These are phyloP conservation scores for Apodemia mormo DNA, from an alignment of 2,888 invertebrate genomes.

Conservation along the genomic window DNA sequence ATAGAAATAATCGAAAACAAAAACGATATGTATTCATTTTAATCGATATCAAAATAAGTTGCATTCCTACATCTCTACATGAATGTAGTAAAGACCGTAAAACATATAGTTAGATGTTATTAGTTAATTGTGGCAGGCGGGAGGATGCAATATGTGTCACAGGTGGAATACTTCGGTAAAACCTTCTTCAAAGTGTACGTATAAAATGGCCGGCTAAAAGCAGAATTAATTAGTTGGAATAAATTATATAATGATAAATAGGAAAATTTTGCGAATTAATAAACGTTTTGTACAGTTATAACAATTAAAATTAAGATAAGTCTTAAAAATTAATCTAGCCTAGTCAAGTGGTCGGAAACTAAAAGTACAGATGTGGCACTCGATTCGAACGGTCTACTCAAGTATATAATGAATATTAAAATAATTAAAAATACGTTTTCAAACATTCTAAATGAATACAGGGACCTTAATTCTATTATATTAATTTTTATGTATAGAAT, in stretches of 20 bases:
- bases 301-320: constrained; percentile 59
- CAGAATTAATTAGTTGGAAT: constrained; percentile 43
- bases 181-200: constrained; percentile 77
- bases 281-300: constrained; percentile 79
- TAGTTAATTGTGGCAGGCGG: constrained; percentile 71
- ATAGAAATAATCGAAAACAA: not conserved
- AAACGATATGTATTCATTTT: not conserved
- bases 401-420: too few relatives aligned
- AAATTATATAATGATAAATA: constrained; percentile 51
- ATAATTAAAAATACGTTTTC: too few relatives aligned
- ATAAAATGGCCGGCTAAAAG: constrained; percentile 63
- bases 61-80: constrained; percentile 10
- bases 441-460: too few relatives aligned
- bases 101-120: constrained; percentile 73
- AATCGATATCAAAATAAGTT: not conserved
- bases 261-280: constrained; percentile 72
- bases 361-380: constrained; percentile 51
- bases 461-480: too few relatives aligned
- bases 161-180: constrained; percentile 55
- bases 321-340: constrained; percentile 65
- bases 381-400: constrained; percentile 39
- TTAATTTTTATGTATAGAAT: too few relatives aligned
- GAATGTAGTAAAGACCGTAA: constrained; percentile 13
- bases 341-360: constrained; percentile 59
- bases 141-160: constrained; percentile 66